phyloP scores from a whole-genome alignment of 2,888 invertebrate genomes.

The Ethmia dodecea region DNA sequence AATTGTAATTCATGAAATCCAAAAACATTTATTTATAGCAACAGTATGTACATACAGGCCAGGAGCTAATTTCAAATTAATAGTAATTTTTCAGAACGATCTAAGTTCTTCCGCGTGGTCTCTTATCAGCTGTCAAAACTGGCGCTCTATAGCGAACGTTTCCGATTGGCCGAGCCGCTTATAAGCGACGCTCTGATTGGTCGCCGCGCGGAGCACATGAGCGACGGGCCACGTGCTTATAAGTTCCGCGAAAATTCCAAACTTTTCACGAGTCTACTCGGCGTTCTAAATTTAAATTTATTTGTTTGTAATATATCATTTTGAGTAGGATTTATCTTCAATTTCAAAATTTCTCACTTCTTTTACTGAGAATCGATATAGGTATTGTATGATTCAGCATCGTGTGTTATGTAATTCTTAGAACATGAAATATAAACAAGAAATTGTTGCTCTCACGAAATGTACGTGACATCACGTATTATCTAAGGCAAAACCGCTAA shows the following conservation, averaged over 20 bases:
- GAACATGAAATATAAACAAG: slow-evolving; percentile 7
- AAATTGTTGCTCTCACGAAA: slow-evolving; percentile 6
- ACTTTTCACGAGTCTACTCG: slow-evolving; percentile 44
- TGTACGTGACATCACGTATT: slow-evolving; percentile 9
- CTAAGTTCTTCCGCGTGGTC: slow-evolving; percentile 31
- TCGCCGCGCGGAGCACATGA: slow-evolving; percentile 55
- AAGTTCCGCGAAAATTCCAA: slow-evolving; percentile 58
- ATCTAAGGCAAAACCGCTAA: slow-evolving; percentile 5
- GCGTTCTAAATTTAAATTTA: too few relatives aligned
- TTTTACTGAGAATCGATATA: too few relatives aligned
- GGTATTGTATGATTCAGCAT: too few relatives aligned
- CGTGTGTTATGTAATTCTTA: slow-evolving; percentile 13
- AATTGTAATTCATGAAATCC: too few relatives aligned
- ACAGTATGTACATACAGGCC: too few relatives aligned
- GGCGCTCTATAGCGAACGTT: slow-evolving; percentile 58
- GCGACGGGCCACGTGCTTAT: slow-evolving; percentile 73
- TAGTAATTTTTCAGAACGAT: background rate
- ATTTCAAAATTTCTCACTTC: too few relatives aligned
- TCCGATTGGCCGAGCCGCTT: slow-evolving; percentile 51
- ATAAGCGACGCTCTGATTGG: slow-evolving; percentile 66
- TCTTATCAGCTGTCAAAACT: slow-evolving; percentile 66
- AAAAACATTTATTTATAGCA: too few relatives aligned
- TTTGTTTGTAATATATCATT: too few relatives aligned
- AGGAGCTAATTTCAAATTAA: too few relatives aligned
- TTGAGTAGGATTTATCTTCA: too few relatives aligned